phyloP scores from a whole-genome alignment of 1,140 invertebrate genomes.

The Drosophila aff. region DNA sequence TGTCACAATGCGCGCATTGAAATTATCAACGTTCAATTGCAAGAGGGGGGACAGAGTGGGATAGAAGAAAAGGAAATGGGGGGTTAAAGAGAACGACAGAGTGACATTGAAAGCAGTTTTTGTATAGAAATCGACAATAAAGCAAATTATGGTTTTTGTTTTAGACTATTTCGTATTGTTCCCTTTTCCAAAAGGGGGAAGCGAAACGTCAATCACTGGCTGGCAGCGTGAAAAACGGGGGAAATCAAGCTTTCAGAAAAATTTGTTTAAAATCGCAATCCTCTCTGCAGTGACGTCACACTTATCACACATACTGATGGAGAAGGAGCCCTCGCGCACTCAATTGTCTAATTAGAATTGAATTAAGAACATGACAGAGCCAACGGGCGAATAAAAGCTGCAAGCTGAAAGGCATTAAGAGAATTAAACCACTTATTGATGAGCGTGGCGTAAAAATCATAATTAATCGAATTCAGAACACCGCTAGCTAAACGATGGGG shows the following conservation, averaged over 20 bases:
- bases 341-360: constrained; percentile 76
- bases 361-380: constrained; percentile 59
- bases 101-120: constrained; percentile 70
- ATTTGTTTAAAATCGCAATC: constrained; percentile 32
- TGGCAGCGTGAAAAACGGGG: constrained; percentile 35
- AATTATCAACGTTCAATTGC: constrained; percentile 77
- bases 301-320: constrained; percentile 14
- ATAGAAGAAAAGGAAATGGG: constrained; percentile 23
- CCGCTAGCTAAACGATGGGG: constrained; percentile 63
- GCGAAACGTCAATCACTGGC: constrained; percentile 71
- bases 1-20: constrained; percentile 74
- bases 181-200: constrained; percentile 24
- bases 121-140: constrained; percentile 55
- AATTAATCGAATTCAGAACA: constrained; percentile 80
- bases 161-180: constrained; percentile 29
- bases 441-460: constrained; percentile 57
- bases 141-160: constrained; percentile 71
- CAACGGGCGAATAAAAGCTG: constrained; percentile 25
- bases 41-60: neutral
- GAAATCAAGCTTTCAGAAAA: constrained; percentile 14
- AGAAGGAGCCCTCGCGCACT: constrained; percentile 27
- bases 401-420: constrained; percentile 39
- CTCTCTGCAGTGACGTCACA: constrained; percentile 55
- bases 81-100: constrained; percentile 11
- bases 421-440: constrained; percentile 60